Evolutionary conservation across 2,113 vertebrate genomes (phyloP).

Genomic region (Pteropus alecto): DNA sequence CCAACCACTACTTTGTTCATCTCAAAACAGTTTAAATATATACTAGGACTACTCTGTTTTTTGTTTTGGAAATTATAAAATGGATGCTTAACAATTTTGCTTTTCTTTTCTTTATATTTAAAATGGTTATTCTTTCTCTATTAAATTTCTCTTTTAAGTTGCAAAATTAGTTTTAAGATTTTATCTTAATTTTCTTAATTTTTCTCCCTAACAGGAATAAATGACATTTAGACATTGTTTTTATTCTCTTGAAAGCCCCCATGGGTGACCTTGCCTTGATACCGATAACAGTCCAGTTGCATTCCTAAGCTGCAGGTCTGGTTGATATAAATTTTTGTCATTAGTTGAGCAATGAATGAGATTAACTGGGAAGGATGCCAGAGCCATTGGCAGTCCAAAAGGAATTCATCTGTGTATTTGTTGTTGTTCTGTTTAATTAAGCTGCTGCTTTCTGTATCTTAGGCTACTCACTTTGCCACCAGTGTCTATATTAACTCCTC

Average conservation of each 20-base stretch:
- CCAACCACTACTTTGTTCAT: not conserved
- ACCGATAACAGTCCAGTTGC: not conserved
- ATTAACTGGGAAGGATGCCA: not conserved
- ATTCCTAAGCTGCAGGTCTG: not conserved
- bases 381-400: not conserved
- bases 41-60: not conserved
- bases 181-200: not conserved
- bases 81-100: not conserved
- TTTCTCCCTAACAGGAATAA: not conserved
- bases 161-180: not conserved
- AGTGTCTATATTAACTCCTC: not conserved
- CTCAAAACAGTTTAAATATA: not conserved
- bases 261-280: not conserved
- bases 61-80: not conserved
- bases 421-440: not conserved
- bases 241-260: not conserved
- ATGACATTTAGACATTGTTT: not conserved
- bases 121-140: not conserved
- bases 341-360: not conserved
- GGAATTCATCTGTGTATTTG: not conserved
- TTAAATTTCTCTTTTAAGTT: not conserved
- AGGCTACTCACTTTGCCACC: not conserved
- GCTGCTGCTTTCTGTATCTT: not conserved
- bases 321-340: conserved; percentile 17
- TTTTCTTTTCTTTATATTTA: not conserved